A percentile compares a stretch with the other conserved stretches of the same genome.
phyloP scores from a whole-genome alignment of 2,113 vertebrate genomes.

The Phaethon lepturus region DNA sequence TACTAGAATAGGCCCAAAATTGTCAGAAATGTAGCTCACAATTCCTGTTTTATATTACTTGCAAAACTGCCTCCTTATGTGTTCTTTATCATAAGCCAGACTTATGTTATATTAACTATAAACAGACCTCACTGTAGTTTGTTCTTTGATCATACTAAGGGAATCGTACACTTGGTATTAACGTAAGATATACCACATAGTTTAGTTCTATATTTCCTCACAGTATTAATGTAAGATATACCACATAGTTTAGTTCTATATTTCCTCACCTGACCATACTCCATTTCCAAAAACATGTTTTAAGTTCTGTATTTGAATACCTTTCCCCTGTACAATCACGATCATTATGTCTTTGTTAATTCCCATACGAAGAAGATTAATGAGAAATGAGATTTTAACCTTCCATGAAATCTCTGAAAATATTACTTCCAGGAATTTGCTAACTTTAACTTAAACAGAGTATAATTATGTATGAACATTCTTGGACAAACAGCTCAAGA shows the following conservation, averaged over 20 bases:
- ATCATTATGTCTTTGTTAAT: background rate
- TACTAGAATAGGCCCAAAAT: background rate
- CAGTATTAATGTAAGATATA: too few relatives aligned
- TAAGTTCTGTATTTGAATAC: background rate
- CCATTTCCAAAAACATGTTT: too few relatives aligned
- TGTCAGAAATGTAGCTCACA: background rate
- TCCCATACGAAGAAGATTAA: background rate
- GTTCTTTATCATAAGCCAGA: background rate
- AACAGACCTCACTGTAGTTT: background rate
- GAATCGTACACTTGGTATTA: background rate
- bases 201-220: background rate
- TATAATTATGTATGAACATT: background rate
- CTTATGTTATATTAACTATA: background rate
- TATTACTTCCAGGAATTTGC: background rate
- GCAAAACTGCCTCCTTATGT: background rate
- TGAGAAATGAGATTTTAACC: slow-evolving; percentile 3
- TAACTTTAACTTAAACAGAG: background rate
- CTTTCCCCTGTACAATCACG: background rate
- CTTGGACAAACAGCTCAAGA: background rate
- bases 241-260: too few relatives aligned
- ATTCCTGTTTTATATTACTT: background rate
- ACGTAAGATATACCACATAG: background rate
- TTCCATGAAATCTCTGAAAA: background rate
- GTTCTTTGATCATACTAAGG: background rate
- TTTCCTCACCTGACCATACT: too few relatives aligned